Conservation (phyloP, 1,140 invertebrate species). For the Lamellibrachia luymesi region DNA sequence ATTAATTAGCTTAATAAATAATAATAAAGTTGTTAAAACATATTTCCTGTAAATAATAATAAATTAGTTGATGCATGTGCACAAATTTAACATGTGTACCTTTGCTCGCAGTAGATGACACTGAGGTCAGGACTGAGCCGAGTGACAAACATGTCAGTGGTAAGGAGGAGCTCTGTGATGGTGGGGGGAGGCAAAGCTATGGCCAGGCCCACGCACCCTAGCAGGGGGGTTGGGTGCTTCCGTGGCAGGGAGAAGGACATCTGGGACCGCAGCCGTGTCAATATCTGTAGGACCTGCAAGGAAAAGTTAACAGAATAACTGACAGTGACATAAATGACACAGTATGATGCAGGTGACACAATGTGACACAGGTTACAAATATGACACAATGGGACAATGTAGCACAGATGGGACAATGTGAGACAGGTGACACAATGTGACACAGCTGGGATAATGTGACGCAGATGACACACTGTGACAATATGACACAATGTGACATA, state of each 20-base stretch:
- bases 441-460: too few relatives aligned
- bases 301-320: not conserved
- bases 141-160: slow-evolving; percentile 95
- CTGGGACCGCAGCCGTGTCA: slow-evolving; percentile 85
- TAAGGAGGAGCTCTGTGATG: slow-evolving; percentile 92
- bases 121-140: slow-evolving; percentile 92
- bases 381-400: too few relatives aligned
- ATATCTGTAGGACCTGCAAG: slow-evolving; percentile 82
- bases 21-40: too few relatives aligned
- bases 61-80: too few relatives aligned
- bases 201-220: slow-evolving; percentile 91
- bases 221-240: slow-evolving; percentile 74
- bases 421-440: too few relatives aligned
- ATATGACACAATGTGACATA: too few relatives aligned
- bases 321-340: not conserved
- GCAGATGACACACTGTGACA: too few relatives aligned
- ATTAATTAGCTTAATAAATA: too few relatives aligned
- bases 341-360: not conserved
- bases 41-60: too few relatives aligned
- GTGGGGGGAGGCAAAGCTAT: slow-evolving; percentile 93
- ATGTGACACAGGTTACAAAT: too few relatives aligned
- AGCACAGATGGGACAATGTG: too few relatives aligned
- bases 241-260: slow-evolving; percentile 86
- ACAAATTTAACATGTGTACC: slow-evolving; percentile 62
- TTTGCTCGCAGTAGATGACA: slow-evolving; percentile 94